Evolutionary conservation across 2,888 invertebrate species (phyloP).

Genomic region (Cylloceria caligata): DNA sequence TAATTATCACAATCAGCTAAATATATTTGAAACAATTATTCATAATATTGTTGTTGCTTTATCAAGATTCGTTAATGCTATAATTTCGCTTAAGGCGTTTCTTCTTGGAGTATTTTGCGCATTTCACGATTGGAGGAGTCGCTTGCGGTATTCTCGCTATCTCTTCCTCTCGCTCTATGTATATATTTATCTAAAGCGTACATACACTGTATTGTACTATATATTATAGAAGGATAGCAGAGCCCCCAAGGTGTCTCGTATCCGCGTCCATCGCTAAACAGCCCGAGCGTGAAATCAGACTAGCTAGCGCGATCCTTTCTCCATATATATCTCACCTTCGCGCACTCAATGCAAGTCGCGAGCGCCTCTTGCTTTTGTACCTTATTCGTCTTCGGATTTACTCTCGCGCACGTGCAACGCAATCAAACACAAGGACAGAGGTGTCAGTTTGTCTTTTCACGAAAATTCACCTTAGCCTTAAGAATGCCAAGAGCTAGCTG

Average conservation of each 20-base stretch:
- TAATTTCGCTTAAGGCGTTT: conserved; percentile 23
- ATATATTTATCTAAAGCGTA: conserved; percentile 65
- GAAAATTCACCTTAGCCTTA: conserved; percentile 61
- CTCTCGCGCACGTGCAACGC: conserved; percentile 33
- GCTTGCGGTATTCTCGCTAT: neutral
- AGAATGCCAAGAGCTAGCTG: neutral
- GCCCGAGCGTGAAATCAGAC: conserved; percentile 83
- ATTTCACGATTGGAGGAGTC: conserved; percentile 55
- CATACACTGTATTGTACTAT: conserved; percentile 19
- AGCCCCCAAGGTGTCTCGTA: conserved; percentile 79
- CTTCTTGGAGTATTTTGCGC: conserved; percentile 42
- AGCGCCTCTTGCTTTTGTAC: conserved; percentile 32
- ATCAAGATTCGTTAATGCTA: conserved; percentile 9
- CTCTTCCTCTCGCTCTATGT: neutral
- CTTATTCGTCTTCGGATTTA: conserved; percentile 42
- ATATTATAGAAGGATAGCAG: conserved; percentile 41
- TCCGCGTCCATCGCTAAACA: conserved; percentile 82
- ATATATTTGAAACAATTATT: no score
- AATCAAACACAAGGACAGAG: conserved; percentile 13
- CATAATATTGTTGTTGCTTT: no score
- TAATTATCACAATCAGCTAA: no score
- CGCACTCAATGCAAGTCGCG: conserved; percentile 38
- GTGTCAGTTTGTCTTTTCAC: conserved; percentile 62
- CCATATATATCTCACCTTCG: conserved; percentile 59
- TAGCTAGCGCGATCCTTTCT: conserved; percentile 72